Conservation (phyloP, 2,888 invertebrate species). For the Hanleya hanleyi region DNA sequence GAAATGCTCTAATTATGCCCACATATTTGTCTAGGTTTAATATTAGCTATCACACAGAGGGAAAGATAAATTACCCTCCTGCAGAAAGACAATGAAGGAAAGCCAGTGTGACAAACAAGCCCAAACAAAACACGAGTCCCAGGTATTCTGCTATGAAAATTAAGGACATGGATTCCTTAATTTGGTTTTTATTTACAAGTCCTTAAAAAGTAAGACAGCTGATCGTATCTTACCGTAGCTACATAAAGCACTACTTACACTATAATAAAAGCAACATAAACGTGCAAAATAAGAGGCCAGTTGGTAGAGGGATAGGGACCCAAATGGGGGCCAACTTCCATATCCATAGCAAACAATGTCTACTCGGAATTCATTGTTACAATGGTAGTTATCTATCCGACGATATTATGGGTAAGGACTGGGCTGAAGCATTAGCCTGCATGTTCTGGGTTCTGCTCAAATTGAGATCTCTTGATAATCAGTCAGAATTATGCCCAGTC, state of each 20-base stretch:
- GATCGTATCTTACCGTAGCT: background rate
- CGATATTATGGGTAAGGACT: too few species aligned
- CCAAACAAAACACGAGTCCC: background rate
- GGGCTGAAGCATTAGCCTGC: too few species aligned
- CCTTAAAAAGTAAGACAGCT: background rate
- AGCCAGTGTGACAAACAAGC: background rate
- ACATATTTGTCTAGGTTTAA: too few species aligned
- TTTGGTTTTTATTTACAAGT: conserved; percentile 6
- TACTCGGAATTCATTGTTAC: too few species aligned
- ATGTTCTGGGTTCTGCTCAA: too few species aligned
- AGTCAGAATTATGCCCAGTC: too few species aligned
- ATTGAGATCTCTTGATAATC: background rate
- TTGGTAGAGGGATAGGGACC: background rate
- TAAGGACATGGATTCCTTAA: background rate
- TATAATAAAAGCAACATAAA: conserved; percentile 4
- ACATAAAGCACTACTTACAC: conserved; percentile 4
- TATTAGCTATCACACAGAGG: too few species aligned
- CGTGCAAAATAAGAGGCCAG: background rate
- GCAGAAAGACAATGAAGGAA: too few species aligned
- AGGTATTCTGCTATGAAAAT: conserved; percentile 7
- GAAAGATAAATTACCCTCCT: too few species aligned
- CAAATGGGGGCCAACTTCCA: background rate
- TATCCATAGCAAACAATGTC: background rate
- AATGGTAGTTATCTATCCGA: too few species aligned
- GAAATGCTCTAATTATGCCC: too few species aligned